These are phyloP conservation scores for Dascyllus trimaculatus DNA, from an alignment of 2,113 vertebrate genomes.

Conservation along the genomic window DNA sequence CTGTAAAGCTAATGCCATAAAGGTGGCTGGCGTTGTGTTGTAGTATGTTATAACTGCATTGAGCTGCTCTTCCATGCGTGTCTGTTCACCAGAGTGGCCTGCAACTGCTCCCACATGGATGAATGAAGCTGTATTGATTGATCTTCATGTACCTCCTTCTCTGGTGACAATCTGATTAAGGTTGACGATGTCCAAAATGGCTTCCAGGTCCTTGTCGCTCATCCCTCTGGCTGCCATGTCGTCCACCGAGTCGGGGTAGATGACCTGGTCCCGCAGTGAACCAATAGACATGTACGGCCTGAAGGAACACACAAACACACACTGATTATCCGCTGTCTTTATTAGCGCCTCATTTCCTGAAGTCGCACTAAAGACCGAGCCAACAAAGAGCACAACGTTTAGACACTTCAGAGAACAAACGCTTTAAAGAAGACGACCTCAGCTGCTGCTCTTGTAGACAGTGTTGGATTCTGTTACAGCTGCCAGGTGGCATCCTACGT, in stretches of 20 bases:
- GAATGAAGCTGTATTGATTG: too few species aligned
- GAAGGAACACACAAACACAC: conserved; percentile 32
- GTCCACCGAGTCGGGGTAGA: conserved; percentile 95
- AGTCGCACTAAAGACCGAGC: not conserved
- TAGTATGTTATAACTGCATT: too few species aligned
- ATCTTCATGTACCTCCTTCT: conserved; percentile 97
- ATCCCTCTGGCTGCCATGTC: conserved; percentile 93
- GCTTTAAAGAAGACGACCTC: not conserved
- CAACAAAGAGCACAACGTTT: not conserved
- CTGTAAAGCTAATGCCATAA: too few species aligned
- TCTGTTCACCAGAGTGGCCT: too few species aligned
- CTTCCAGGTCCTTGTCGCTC: conserved; percentile 91
- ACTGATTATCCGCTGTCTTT: conserved; percentile 4
- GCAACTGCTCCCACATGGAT: too few species aligned
- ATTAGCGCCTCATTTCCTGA: conserved; percentile 12
- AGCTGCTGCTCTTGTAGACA: conserved; percentile 3
- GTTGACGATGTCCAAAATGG: conserved; percentile 92
- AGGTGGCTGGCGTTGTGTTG: too few species aligned
- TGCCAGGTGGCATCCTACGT: conserved; percentile 45
- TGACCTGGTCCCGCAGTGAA: conserved; percentile 96
- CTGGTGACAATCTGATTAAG: conserved; percentile 96
- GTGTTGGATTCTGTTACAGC: conserved; percentile 38
- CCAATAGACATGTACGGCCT: conserved; percentile 99
- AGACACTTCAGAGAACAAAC: conserved; percentile 14
- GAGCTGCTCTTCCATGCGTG: too few species aligned